A percentile compares a stretch with the other conserved stretches of the same genome.
Conservation (phyloP, 92 coral and sea anemone species). For the Pocillopora grandis region DNA sequence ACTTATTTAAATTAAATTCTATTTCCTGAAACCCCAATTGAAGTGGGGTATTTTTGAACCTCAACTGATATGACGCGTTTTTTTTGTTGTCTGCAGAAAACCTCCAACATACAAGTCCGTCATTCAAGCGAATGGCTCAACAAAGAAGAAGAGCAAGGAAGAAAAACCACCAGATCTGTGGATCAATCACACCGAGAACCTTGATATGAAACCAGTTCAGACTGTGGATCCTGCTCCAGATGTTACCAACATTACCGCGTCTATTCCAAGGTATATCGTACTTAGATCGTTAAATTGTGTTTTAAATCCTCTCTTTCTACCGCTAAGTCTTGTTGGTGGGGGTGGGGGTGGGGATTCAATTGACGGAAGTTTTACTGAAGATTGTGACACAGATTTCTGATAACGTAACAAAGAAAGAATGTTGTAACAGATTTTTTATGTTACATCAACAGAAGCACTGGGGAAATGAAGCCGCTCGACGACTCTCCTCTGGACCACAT, state of each 20-base stretch:
- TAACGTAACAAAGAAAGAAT: not conserved
- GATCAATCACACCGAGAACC: conserved; percentile 80
- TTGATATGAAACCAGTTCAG: conserved; percentile 79
- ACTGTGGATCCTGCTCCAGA: conserved; percentile 71
- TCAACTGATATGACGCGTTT: not conserved
- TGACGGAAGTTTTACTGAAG: not conserved
- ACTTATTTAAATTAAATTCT: too few species aligned
- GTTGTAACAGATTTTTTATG: not conserved
- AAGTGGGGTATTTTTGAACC: too few species aligned
- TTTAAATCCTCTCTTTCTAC: not conserved
- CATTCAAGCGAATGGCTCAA: conserved; percentile 71
- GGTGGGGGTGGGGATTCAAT: not conserved
- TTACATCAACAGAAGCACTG: conserved; percentile 38
- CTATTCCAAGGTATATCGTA: conserved; percentile 52
- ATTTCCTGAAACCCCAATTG: too few species aligned
- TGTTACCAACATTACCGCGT: conserved; percentile 45
- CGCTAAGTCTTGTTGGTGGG: not conserved
- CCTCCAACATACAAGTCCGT: conserved; percentile 83
- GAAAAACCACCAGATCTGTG: conserved; percentile 84
- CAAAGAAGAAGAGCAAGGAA: conserved; percentile 72
- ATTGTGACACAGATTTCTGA: not conserved
- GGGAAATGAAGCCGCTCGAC: conserved; percentile 66
- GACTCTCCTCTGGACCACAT: conserved; percentile 67
- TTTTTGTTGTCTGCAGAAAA: conserved; percentile 46
- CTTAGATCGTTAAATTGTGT: not conserved